Evolutionary conservation across 2,113 vertebrate species (phyloP).

Genomic region (Numenius arquata): DNA sequence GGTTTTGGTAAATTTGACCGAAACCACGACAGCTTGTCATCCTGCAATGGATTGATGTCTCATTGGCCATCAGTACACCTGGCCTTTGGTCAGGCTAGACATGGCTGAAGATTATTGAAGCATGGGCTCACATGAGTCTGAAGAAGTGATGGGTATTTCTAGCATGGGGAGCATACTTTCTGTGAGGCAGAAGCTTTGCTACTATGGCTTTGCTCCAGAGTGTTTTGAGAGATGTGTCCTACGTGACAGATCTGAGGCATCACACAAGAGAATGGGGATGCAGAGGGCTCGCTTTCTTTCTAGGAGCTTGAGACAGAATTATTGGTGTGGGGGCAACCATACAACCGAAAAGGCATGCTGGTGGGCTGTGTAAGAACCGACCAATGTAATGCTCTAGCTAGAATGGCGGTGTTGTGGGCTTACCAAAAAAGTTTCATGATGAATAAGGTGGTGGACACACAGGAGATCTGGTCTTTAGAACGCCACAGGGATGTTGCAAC

Average conservation of each 20-base stretch:
- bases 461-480: neutral
- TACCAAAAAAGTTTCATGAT: neutral
- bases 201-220: neutral
- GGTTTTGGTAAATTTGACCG: too few relatives aligned
- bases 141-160: neutral
- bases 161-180: neutral
- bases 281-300: neutral
- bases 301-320: neutral
- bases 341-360: neutral
- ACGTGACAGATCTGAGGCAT: neutral
- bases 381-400: neutral
- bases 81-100: neutral
- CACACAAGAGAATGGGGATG: neutral
- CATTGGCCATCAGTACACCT: too few relatives aligned
- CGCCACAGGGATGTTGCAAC: neutral
- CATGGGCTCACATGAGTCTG: neutral
- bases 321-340: neutral
- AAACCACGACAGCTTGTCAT: too few relatives aligned
- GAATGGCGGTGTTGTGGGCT: rapidly evolving
- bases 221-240: neutral
- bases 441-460: neutral
- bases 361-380: neutral
- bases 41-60: neutral
- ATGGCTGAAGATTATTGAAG: neutral
- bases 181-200: neutral